phyloP scores from a whole-genome alignment of 2,113 vertebrate species.

The Noturus placidus region DNA sequence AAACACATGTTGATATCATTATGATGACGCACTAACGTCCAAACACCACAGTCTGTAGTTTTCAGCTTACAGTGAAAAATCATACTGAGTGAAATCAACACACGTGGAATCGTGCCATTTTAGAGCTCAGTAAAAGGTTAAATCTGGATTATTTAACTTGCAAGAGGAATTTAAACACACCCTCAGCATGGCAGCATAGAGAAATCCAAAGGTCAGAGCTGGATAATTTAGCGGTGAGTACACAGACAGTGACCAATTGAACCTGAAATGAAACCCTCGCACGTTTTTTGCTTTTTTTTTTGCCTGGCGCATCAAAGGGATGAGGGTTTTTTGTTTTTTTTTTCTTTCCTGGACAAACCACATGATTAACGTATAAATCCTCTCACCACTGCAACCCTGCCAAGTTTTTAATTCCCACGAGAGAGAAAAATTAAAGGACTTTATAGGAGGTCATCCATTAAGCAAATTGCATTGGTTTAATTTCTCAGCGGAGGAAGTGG shows the following conservation, averaged over 20 bases:
- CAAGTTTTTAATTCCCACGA: conserved; percentile 6
- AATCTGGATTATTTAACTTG: conserved; percentile 27
- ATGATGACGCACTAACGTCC: neutral
- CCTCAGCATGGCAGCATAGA: neutral
- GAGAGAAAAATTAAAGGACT: conserved; percentile 27
- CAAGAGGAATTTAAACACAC: conserved; percentile 17
- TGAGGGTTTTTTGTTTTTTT: neutral
- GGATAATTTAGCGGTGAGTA: conserved; percentile 32
- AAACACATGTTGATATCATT: neutral
- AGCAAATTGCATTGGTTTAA: conserved; percentile 28
- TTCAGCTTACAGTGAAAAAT: neutral
- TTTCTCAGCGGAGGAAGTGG: conserved; percentile 18
- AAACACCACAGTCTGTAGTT: neutral
- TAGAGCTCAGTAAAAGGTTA: conserved; percentile 29
- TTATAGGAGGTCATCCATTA: conserved; percentile 34
- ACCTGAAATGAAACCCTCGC: conserved; percentile 28
- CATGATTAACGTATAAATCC: conserved; percentile 41
- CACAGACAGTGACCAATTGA: conserved; percentile 36
- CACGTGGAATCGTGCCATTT: neutral
- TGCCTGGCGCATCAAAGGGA: neutral
- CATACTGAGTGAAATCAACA: neutral
- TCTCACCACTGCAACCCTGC: neutral
- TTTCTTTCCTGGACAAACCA: neutral
- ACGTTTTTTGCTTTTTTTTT: conserved; percentile 24
- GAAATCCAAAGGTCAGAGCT: conserved; percentile 37